Evolutionary conservation across 2,113 vertebrate species (phyloP).

Genomic region (Pholis gunnellus): DNA sequence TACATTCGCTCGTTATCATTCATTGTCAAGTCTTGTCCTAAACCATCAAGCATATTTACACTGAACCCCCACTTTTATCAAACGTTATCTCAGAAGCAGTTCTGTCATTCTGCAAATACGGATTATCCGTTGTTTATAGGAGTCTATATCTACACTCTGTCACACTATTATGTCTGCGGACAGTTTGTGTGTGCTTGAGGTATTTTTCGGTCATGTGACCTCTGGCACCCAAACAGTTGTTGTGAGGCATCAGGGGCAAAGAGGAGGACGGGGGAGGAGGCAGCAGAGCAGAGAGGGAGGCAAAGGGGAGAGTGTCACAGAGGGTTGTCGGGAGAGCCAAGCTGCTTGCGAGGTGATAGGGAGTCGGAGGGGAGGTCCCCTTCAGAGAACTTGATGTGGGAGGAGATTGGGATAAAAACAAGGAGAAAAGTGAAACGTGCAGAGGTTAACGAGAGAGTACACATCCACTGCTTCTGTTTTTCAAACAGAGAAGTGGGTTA

Average conservation of each 20-base stretch:
- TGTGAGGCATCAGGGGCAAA: constrained; percentile 50
- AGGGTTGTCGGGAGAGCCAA: constrained; percentile 8
- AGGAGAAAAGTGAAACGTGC: constrained; percentile 15
- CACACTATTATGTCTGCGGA: neutral
- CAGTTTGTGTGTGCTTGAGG: neutral
- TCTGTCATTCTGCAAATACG: neutral
- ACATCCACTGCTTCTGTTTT: constrained; percentile 17
- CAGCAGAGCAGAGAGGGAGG: constrained; percentile 21
- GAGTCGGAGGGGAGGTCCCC: constrained; percentile 5
- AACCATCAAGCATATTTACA: neutral
- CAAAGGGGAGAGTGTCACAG: constrained; percentile 25
- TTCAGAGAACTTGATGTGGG: constrained; percentile 18
- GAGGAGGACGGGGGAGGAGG: constrained; percentile 20
- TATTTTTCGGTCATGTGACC: constrained; percentile 57
- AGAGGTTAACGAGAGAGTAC: constrained; percentile 24
- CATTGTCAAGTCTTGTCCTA: neutral
- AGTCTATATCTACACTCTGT: neutral
- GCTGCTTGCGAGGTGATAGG: constrained; percentile 6
- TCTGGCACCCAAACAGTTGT: constrained; percentile 46
- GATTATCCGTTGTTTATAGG: neutral
- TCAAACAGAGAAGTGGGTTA: neutral
- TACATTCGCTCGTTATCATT: neutral
- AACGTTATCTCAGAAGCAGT: neutral
- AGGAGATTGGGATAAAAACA: constrained; percentile 55
- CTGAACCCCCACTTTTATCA: neutral